Base-by-base conservation (phyloP, 2,797 vertebrate genomes). In the Esox lucius region DNA sequence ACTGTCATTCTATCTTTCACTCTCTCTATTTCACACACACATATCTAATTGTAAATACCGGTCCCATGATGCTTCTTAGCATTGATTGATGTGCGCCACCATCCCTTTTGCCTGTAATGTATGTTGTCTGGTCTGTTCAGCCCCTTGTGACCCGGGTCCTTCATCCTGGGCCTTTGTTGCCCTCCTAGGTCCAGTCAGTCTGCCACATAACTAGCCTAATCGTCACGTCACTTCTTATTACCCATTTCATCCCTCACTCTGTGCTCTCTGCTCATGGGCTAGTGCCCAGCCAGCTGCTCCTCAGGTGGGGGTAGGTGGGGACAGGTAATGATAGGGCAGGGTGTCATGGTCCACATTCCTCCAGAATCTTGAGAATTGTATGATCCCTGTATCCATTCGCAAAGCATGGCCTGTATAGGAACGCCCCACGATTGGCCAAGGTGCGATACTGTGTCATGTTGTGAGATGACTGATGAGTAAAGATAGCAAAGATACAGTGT, bases 151-250 rank as follows among this genome's bases (percentile, higher is more conserved):
- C 68, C 42, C n/a, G 24, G 39, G 68, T 22, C 68, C 68, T 28
- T 24, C 68, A 49, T 46, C 68, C 42, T 70, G 68, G 68, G 49
- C 69, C 72, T 72, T 75, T 74, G 65, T 81, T 84, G 77, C 77
- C 78, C 78, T 76, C 83, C 77, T 64, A 24, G 73, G 79, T 69
- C 75, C 67, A 87, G 82, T 81, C 79, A 87, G 82, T 82, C 82
- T 53, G 73, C 76, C 89, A 81, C 87, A 87, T 89, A 81, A 91
- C 83, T 80, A 78, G 83, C 81, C 83, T 92, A 92, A 93, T 92
- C 88, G 86, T 87, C 56, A 78, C 59, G 90, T 85, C 92, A 91
- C 92, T 93, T 92, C 87, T 82, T 79, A 92, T 93, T 93, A 93
- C 85, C 79, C 77, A 87, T 81, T 86, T 90, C 90, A 86, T 91